Evolutionary conservation across 2,113 vertebrate genomes (phyloP).

Genomic region (Formicarius rufipectus): DNA sequence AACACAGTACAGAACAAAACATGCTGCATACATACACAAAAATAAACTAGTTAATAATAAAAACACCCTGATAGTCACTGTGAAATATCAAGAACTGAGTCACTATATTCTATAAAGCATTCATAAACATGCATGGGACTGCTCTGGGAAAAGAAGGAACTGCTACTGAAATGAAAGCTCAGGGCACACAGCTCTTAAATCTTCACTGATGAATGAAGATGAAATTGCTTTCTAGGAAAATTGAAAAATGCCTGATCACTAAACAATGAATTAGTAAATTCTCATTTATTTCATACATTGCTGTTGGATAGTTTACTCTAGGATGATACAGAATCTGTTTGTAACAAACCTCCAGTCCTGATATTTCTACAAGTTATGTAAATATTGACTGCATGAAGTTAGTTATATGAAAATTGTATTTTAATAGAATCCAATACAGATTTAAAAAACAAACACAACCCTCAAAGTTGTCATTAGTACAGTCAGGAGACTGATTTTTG

Average conservation of each 20-base stretch:
- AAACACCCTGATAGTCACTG: background rate
- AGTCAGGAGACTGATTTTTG: background rate
- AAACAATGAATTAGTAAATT: background rate
- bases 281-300: background rate
- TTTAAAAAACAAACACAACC: too few relatives aligned
- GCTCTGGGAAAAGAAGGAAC: background rate
- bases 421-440: background rate
- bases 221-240: background rate
- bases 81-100: background rate
- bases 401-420: background rate
- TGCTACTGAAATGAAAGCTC: background rate
- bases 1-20: background rate
- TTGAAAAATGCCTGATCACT: background rate
- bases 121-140: background rate
- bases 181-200: background rate
- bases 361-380: background rate
- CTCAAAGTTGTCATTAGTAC: background rate
- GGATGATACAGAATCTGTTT: background rate
- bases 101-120: background rate
- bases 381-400: background rate
- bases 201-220: background rate
- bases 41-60: background rate
- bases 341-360: background rate
- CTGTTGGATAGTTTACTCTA: background rate
- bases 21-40: background rate